Conservation (phyloP, 2,113 vertebrate genomes). For the Chaetodon auriga region DNA sequence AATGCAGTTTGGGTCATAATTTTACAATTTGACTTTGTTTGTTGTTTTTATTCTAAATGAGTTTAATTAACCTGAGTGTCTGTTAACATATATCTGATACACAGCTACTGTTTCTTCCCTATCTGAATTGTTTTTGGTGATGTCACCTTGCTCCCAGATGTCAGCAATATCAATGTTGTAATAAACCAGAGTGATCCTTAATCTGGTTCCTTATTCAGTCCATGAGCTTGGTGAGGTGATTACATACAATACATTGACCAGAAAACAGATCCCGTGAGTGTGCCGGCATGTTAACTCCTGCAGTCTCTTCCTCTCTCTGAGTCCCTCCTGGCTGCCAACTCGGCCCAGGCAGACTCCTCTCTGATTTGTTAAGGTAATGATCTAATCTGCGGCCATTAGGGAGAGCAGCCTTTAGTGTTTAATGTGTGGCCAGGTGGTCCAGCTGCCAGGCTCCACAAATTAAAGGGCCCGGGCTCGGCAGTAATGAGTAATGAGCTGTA, state of each 20-base stretch:
- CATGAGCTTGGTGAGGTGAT: background rate
- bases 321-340: conserved; percentile 54
- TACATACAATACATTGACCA: background rate
- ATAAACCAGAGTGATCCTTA: background rate
- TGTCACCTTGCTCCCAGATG: background rate
- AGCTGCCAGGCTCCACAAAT: conserved; percentile 77
- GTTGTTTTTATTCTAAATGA: background rate
- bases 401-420: conserved; percentile 82
- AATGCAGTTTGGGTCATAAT: background rate
- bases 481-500: conserved; percentile 81
- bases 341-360: conserved; percentile 48
- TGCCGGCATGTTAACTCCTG: conserved; percentile 1
- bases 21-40: background rate
- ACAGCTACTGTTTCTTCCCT: too few relatives aligned
- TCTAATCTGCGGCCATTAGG: conserved; percentile 80
- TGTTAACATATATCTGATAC: background rate
- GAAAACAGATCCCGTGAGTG: conserved; percentile 7
- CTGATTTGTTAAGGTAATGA: conserved; percentile 82
- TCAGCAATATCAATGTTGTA: background rate
- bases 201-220: background rate
- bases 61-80: too few relatives aligned
- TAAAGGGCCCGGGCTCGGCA: conserved; percentile 70
- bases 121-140: too few relatives aligned
- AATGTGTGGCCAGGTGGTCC: conserved; percentile 83
- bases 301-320: conserved; percentile 24